Evolutionary conservation across 2,113 vertebrate genomes (phyloP).

Genomic region (Pelobates fuscus): DNA sequence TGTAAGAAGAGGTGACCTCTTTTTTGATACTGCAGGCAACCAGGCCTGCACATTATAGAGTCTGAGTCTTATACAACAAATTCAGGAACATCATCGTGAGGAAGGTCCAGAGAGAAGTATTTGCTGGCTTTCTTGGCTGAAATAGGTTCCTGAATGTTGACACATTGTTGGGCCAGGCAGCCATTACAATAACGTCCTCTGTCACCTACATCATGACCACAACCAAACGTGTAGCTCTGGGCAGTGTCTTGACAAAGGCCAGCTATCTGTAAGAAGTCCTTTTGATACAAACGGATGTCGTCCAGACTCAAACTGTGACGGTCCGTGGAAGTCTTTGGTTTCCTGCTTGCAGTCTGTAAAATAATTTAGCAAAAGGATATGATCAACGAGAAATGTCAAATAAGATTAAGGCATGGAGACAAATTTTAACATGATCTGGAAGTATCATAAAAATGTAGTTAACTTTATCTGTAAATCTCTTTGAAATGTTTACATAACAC

Average conservation of each 20-base stretch:
- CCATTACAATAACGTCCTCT: constrained; percentile 77
- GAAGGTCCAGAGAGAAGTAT: constrained; percentile 95
- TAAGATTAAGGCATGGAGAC: no score
- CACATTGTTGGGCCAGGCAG: constrained; percentile 84
- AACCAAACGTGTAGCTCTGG: constrained; percentile 97
- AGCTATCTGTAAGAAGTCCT: constrained; percentile 87
- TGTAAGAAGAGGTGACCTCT: constrained; percentile 36
- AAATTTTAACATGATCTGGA: no score
- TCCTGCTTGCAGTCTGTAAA: constrained; percentile 77
- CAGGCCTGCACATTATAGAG: background rate
- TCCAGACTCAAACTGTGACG: constrained; percentile 96
- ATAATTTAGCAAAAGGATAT: no score
- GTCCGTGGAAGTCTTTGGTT: constrained; percentile 88
- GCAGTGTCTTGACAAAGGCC: constrained; percentile 93
- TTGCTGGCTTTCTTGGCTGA: constrained; percentile 96
- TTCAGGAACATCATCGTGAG: constrained; percentile 89
- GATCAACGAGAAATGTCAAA: no score
- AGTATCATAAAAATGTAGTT: no score
- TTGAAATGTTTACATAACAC: no score
- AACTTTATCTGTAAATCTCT: no score
- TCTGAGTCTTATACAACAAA: constrained; percentile 85
- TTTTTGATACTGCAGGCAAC: constrained; percentile 33
- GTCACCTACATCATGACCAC: constrained; percentile 83
- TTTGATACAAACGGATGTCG: constrained; percentile 92
- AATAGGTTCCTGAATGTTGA: constrained; percentile 78